These are phyloP conservation scores for Andrena praecox DNA, from an alignment of 2,888 invertebrate species.

Conservation along the genomic window DNA sequence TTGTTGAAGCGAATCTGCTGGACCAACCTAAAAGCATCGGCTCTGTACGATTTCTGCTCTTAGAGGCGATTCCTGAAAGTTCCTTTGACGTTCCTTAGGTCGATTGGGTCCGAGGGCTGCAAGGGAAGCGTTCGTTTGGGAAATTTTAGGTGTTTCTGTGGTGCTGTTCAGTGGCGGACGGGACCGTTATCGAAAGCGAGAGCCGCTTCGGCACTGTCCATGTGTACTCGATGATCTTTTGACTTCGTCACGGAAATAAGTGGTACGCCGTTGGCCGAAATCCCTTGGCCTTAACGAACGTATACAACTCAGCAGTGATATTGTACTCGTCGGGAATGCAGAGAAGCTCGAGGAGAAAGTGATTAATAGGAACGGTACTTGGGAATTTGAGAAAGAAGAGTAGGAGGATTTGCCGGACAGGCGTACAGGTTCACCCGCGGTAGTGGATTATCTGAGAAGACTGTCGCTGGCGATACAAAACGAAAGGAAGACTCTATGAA, in stretches of 20 bases:
- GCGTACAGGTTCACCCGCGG: not conserved
- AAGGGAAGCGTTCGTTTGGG: conserved; percentile 31
- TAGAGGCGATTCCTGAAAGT: no score
- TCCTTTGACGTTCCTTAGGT: no score
- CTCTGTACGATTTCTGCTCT: not conserved
- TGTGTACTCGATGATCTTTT: conserved; percentile 5
- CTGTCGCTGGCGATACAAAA: not conserved
- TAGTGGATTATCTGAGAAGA: not conserved
- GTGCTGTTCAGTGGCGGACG: conserved; percentile 35
- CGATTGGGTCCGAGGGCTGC: not conserved
- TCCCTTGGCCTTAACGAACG: conserved; percentile 16
- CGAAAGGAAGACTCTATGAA: conserved; percentile 53
- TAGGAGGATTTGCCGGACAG: not conserved
- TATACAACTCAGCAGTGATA: not conserved
- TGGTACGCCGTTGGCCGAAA: not conserved
- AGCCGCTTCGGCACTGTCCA: conserved; percentile 22
- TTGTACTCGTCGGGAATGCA: not conserved
- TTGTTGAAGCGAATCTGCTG: not conserved
- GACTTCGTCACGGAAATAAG: conserved; percentile 19
- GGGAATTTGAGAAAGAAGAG: not conserved
- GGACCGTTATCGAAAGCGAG: conserved; percentile 44
- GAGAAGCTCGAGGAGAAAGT: conserved; percentile 27
- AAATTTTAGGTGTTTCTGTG: conserved; percentile 34
- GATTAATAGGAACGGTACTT: conserved; percentile 29
- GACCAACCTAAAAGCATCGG: conserved; percentile 2